Conservation (phyloP, 1,140 invertebrate genomes). For the Eufriesea mexicana region DNA sequence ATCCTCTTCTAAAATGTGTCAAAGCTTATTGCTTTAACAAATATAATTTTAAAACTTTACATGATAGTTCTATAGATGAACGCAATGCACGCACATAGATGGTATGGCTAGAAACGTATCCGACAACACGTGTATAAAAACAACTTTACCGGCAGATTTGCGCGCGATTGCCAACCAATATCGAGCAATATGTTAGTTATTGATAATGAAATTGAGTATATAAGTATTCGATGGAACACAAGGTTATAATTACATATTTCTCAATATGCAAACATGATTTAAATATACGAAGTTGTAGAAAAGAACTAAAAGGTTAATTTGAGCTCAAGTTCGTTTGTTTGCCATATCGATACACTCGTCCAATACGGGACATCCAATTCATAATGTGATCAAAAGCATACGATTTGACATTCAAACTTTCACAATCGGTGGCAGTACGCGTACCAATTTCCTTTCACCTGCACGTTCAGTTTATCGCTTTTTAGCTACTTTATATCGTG, state of each 20-base stretch:
- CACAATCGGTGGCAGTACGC: neutral
- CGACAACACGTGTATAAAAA: neutral
- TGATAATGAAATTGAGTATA: neutral
- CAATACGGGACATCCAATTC: no score
- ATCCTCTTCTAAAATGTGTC: neutral
- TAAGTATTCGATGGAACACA: neutral
- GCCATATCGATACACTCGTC: neutral
- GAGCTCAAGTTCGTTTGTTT: no score
- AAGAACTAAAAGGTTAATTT: neutral
- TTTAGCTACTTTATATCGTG: constrained; percentile 9
- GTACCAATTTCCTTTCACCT: constrained; percentile 23
- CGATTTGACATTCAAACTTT: constrained; percentile 27
- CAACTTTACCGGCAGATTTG: neutral
- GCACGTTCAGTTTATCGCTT: constrained; percentile 17
- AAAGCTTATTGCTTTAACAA: neutral
- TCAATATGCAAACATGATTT: no score
- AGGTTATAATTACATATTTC: constrained; percentile 30
- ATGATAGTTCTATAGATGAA: no score
- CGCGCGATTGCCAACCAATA: neutral
- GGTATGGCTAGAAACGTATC: no score
- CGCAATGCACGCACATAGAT: neutral
- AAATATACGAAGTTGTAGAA: neutral
- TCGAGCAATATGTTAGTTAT: neutral
- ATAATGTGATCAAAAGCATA: neutral
- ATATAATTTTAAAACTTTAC: no score